These are phyloP conservation scores for Diacarnus erythraeanus DNA, from an alignment of 37 sponge, comb jelly and placozoan genomes.

Conservation along the genomic window DNA sequence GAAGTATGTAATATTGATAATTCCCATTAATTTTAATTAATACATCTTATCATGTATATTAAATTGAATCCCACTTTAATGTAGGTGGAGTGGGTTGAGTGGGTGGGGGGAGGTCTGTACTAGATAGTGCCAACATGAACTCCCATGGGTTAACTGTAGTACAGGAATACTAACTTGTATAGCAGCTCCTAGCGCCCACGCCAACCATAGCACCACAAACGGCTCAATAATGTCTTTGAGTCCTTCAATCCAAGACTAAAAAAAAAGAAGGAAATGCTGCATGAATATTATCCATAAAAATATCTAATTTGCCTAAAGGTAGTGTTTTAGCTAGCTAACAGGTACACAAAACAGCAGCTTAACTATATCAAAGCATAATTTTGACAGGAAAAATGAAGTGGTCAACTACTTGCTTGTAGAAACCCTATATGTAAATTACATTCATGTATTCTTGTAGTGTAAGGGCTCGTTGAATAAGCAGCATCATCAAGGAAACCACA, in stretches of 20 bases:
- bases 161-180: constrained; percentile 27
- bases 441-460: constrained; percentile 45
- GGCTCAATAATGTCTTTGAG: constrained; percentile 65
- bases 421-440: constrained; percentile 5
- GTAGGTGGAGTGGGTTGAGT: too few species aligned
- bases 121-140: neutral
- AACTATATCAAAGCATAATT: too few species aligned
- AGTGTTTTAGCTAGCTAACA: too few species aligned
- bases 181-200: constrained; percentile 66
- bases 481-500: constrained; percentile 17
- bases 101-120: constrained; percentile 19
- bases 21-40: too few species aligned
- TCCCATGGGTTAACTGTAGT: neutral
- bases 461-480: constrained; percentile 32
- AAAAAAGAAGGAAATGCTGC: constrained; percentile 13
- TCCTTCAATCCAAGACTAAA: constrained; percentile 54
- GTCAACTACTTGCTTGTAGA: neutral
- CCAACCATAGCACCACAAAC: constrained; percentile 42
- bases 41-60: too few species aligned
- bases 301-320: too few species aligned
- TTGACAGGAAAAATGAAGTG: too few species aligned
- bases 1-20: too few species aligned
- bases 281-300: constrained; percentile 2
- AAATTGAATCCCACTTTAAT: too few species aligned
- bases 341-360: too few species aligned